These are phyloP conservation scores for Xanthorhoe designata DNA, from an alignment of 2,888 invertebrate species.

Conservation along the genomic window DNA sequence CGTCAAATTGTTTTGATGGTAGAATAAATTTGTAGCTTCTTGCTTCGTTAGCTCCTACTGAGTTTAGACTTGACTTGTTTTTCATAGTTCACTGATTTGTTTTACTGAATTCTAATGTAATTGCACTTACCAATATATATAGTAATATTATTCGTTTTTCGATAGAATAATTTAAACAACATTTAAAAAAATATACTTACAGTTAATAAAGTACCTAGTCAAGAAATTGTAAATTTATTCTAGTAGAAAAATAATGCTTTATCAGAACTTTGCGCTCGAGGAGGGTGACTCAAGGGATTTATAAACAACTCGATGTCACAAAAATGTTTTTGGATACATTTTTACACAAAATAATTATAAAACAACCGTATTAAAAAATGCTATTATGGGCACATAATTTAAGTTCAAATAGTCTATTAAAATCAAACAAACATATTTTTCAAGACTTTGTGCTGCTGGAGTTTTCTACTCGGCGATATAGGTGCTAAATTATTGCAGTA, in stretches of 20 bases:
- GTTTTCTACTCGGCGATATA: too few species aligned
- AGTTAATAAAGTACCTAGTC: not conserved
- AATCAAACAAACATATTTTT: not conserved
- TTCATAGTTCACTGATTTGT: conserved; percentile 15
- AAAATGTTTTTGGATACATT: not conserved
- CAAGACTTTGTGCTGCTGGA: too few species aligned
- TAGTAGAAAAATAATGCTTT: conserved; percentile 13
- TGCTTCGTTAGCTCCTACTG: conserved; percentile 36
- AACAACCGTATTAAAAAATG: not conserved
- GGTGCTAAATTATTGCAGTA: too few species aligned
- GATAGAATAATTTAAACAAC: too few species aligned
- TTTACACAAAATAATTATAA: not conserved
- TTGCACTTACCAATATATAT: not conserved
- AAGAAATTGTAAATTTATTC: not conserved
- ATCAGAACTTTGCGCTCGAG: conserved; percentile 9
- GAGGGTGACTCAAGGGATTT: conserved; percentile 10
- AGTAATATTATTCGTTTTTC: too few species aligned
- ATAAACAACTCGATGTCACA: conserved; percentile 11
- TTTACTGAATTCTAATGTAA: conserved; percentile 1
- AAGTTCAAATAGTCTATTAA: not conserved
- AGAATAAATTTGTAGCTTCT: conserved; percentile 34
- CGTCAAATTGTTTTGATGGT: conserved; percentile 38
- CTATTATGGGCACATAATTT: not conserved
- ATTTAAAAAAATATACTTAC: too few species aligned
- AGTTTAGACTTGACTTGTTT: conserved; percentile 17